phyloP scores from a whole-genome alignment of 2,797 vertebrate genomes.

The Pseudopleuronectes americanus region DNA sequence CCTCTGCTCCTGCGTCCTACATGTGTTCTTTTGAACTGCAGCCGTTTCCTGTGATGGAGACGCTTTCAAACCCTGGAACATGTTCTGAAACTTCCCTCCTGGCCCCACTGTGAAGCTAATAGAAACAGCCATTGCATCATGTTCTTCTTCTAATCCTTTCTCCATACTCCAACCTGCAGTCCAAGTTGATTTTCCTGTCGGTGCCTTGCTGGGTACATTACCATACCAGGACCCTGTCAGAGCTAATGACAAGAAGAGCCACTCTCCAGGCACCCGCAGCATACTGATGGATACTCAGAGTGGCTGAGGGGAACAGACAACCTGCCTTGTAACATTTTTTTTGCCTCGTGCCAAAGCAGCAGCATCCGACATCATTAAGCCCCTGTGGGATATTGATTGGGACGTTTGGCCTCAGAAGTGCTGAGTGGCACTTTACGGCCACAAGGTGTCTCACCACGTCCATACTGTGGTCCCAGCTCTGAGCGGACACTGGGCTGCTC shows the following conservation, averaged over 20 bases:
- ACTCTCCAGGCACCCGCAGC: constrained; percentile 25
- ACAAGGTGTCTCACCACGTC: constrained; percentile 73
- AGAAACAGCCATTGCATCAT: constrained; percentile 2
- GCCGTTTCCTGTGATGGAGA: constrained; percentile 34
- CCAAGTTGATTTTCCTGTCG: constrained; percentile 24
- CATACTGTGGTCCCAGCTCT: constrained; percentile 40
- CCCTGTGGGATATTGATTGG: constrained; percentile 63
- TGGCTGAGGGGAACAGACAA: constrained; percentile 34
- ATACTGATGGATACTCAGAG: constrained; percentile 28
- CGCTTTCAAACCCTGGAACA: constrained; percentile 18
- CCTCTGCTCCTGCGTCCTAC: constrained; percentile 20
- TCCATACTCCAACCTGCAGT: constrained; percentile 22
- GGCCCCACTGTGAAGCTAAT: neutral
- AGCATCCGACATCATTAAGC: constrained; percentile 50
- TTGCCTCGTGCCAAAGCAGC: constrained; percentile 43
- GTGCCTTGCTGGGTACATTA: constrained; percentile 4
- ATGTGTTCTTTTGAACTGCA: constrained; percentile 27
- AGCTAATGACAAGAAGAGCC: constrained; percentile 37
- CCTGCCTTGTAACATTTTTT: constrained; percentile 40
- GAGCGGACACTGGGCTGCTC: constrained; percentile 23
- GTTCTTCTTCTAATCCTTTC: neutral
- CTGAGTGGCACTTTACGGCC: constrained; percentile 70
- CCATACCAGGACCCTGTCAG: constrained; percentile 13
- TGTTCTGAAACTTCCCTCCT: constrained; percentile 17
- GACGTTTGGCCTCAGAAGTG: constrained; percentile 47